Conservation (phyloP, 1,140 invertebrate species). For the Cyclargus thomasi region DNA sequence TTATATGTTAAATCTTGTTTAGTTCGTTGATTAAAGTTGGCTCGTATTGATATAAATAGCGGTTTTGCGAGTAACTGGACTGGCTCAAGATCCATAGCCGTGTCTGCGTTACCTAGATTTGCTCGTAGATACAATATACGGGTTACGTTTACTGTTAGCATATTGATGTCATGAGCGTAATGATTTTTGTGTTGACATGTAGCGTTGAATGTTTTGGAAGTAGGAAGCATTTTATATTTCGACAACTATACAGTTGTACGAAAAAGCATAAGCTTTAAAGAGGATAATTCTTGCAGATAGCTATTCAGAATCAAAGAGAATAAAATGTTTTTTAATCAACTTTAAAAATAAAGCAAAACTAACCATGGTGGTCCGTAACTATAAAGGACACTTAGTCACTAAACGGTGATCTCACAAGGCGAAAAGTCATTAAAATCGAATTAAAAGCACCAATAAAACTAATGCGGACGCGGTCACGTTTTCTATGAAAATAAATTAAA, state of each 20-base stretch:
- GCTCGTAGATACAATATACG: slow-evolving; percentile 26
- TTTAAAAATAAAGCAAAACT: no score
- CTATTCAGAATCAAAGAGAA: no score
- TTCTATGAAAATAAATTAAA: slow-evolving; percentile 7
- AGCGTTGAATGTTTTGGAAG: neutral
- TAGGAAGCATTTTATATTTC: no score
- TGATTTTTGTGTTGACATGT: neutral
- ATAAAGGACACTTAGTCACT: no score
- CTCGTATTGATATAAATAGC: slow-evolving; percentile 65
- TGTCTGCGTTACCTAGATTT: slow-evolving; percentile 30
- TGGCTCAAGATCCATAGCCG: slow-evolving; percentile 47
- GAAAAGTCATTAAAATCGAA: slow-evolving; percentile 6
- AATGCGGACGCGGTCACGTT: neutral
- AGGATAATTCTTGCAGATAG: no score
- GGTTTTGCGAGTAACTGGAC: slow-evolving; percentile 72
- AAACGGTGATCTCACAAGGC: neutral
- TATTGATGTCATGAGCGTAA: slow-evolving; percentile 5
- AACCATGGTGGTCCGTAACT: no score
- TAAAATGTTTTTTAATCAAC: no score
- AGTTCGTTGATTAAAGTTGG: slow-evolving; percentile 35
- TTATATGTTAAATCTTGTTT: slow-evolving; percentile 5
- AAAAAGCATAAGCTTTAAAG: no score
- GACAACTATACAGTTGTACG: no score
- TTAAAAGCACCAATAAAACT: slow-evolving; percentile 7
- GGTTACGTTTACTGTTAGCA: slow-evolving; percentile 3